Percentiles rank a stretch among this genome's conserved stretches.
Evolutionary conservation across 1,140 invertebrate genomes (phyloP).

Genomic region (Epicauta chinensis): DNA sequence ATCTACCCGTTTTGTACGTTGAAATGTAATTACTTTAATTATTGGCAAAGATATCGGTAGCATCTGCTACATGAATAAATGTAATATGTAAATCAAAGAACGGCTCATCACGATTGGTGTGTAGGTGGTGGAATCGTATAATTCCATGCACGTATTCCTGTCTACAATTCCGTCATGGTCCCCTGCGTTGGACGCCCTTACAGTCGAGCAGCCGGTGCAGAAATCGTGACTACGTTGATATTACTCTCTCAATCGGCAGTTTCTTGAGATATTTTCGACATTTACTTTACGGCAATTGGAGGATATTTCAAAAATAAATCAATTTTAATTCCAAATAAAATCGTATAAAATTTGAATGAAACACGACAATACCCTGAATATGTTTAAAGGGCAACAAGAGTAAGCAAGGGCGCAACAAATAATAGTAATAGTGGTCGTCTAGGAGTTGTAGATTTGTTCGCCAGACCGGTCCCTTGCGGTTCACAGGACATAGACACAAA

Average conservation of each 20-base stretch:
- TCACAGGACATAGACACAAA: constrained; percentile 21
- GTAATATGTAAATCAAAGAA: constrained; percentile 29
- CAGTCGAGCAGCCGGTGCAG: constrained; percentile 25
- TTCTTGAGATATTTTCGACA: constrained; percentile 14
- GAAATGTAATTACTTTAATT: constrained; percentile 9
- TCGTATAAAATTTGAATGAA: no score
- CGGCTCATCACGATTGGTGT: neutral
- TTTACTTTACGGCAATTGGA: neutral
- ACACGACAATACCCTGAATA: no score
- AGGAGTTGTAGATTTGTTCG: constrained; percentile 14
- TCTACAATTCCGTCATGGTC: constrained; percentile 23
- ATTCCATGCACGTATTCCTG: constrained; percentile 26
- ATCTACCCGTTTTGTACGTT: no score
- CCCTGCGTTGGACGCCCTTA: constrained; percentile 9
- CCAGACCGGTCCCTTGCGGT: constrained; percentile 8
- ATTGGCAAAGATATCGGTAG: constrained; percentile 11
- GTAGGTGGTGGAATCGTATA: constrained; percentile 5
- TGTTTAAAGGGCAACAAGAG: no score
- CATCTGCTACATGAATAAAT: constrained; percentile 26
- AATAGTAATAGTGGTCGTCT: neutral
- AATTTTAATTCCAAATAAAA: no score
- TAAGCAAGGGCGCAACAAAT: no score
- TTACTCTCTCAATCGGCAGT: constrained; percentile 19
- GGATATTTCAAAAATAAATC: no score
- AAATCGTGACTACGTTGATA: constrained; percentile 31